Conservation (phyloP, 2,888 invertebrate genomes). For the Tolmerus cingulatus region DNA sequence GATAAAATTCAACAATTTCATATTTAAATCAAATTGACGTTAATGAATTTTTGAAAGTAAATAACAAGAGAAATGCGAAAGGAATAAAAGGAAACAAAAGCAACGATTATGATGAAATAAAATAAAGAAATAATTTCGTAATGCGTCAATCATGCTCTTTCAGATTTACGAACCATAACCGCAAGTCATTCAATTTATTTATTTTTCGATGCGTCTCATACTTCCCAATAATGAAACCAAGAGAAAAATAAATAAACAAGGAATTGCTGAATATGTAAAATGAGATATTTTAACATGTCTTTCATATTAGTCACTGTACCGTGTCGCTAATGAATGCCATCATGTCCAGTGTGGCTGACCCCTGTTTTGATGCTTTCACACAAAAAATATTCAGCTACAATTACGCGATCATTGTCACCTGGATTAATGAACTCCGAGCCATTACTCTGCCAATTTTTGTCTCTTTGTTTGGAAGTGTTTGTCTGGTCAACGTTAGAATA, state of each 20-base stretch:
- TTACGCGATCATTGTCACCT: background rate
- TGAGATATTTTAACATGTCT: background rate
- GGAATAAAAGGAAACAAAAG: background rate
- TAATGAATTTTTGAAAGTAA: background rate
- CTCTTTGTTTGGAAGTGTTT: background rate
- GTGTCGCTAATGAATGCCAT: background rate
- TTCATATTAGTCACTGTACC: slow-evolving; percentile 17
- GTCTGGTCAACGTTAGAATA: background rate
- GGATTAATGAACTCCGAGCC: background rate
- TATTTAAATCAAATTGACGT: no score
- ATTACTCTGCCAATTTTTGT: background rate
- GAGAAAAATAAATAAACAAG: background rate
- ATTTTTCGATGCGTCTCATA: background rate
- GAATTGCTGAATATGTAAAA: background rate
- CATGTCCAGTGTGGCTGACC: background rate
- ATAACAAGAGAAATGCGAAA: background rate
- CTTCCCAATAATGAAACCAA: background rate
- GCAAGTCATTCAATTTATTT: background rate
- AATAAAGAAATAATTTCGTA: background rate
- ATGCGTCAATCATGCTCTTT: background rate
- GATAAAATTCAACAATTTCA: background rate
- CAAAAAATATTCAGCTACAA: background rate
- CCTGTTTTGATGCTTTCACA: background rate
- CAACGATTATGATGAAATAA: background rate
- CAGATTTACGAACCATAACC: background rate